Percentiles rank a stretch among this genome's conserved stretches.
Conservation (phyloP, 2,113 vertebrate species). For the Otolemur garnettii region DNA sequence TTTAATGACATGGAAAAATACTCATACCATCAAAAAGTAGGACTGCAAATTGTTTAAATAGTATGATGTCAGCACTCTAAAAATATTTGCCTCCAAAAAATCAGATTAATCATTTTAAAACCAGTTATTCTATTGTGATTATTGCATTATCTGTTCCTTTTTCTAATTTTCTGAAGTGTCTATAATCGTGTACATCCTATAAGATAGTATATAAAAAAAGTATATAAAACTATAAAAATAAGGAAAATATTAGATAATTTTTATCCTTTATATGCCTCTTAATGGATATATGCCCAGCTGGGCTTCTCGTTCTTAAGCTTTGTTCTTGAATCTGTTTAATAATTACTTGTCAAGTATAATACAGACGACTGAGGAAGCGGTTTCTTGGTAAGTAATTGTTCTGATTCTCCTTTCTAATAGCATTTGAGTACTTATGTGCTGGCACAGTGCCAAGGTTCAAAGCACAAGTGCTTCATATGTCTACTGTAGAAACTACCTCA, state of each 20-base stretch:
- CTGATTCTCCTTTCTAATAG: background rate
- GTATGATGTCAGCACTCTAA: background rate
- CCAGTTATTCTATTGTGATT: background rate
- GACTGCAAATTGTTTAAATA: conserved; percentile 23
- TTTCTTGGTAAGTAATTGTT: background rate
- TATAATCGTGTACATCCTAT: background rate
- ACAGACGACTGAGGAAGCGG: background rate
- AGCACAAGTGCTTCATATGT: background rate
- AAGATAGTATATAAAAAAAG: too few species aligned
- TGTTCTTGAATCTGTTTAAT: conserved; percentile 15
- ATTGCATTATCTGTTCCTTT: background rate
- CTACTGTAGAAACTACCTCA: background rate
- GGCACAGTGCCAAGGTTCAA: background rate
- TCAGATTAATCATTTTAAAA: conserved; percentile 15
- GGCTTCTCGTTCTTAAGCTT: background rate
- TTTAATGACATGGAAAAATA: conserved; percentile 53
- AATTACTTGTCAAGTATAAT: conserved; percentile 11
- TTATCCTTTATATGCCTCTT: background rate
- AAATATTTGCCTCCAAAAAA: conserved; percentile 27
- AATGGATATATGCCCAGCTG: background rate
- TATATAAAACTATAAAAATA: background rate
- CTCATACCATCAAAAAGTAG: background rate
- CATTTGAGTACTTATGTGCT: background rate
- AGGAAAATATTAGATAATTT: conserved; percentile 8
- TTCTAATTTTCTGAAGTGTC: background rate